These are phyloP conservation scores for Tachysurus vachellii DNA, from an alignment of 2,113 vertebrate species.

Conservation along the genomic window DNA sequence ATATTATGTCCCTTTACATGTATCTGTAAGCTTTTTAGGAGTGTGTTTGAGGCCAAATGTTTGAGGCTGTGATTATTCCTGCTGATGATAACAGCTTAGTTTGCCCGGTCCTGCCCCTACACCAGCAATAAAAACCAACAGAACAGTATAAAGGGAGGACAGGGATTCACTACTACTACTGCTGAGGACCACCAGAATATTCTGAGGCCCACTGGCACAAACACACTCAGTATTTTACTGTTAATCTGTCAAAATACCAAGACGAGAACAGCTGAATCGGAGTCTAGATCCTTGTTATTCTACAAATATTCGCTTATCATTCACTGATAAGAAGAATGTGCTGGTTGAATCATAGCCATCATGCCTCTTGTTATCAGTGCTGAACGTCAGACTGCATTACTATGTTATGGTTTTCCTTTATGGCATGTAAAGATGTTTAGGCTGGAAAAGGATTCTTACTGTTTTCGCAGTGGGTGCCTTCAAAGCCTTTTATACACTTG, in stretches of 20 bases:
- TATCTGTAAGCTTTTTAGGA: neutral
- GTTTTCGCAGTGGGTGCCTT: slow-evolving; percentile 87
- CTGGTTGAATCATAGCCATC: slow-evolving; percentile 12
- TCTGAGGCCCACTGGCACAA: slow-evolving; percentile 15
- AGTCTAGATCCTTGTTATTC: slow-evolving; percentile 4
- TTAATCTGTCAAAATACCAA: slow-evolving; percentile 34
- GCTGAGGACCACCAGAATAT: slow-evolving; percentile 16
- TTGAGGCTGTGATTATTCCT: slow-evolving; percentile 27
- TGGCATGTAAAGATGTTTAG: neutral
- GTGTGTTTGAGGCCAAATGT: slow-evolving; percentile 2
- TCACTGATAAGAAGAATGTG: slow-evolving; percentile 30
- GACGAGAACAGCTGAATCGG: slow-evolving; percentile 34
- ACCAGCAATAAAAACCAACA: slow-evolving; percentile 15
- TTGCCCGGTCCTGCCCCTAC: slow-evolving; percentile 3
- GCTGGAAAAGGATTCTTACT: slow-evolving; percentile 71
- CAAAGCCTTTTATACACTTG: slow-evolving; percentile 79
- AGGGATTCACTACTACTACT: neutral
- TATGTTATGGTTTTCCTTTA: slow-evolving; percentile 14
- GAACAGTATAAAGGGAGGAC: neutral
- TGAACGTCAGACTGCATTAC: neutral
- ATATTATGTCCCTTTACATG: neutral
- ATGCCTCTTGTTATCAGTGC: slow-evolving; percentile 16
- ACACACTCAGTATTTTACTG: slow-evolving; percentile 19
- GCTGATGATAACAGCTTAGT: slow-evolving; percentile 39
- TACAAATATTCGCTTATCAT: slow-evolving; percentile 6